Conservation (phyloP, 1,140 invertebrate genomes). For the Camponotus vicinus region DNA sequence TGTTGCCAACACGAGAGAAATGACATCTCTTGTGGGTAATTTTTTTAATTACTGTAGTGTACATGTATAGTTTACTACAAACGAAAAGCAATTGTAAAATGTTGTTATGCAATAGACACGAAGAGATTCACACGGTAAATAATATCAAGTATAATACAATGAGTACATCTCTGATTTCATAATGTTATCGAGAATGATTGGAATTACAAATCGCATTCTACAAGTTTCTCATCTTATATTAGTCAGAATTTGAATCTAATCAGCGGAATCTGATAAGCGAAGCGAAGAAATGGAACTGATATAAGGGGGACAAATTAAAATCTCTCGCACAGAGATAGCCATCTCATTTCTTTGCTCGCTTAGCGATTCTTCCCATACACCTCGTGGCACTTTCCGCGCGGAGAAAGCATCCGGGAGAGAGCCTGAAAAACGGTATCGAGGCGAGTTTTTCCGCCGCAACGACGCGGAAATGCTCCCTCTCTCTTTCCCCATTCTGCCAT, state of each 20-base stretch:
- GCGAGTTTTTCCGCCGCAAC: constrained; percentile 9
- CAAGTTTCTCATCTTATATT: background rate
- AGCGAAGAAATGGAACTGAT: background rate
- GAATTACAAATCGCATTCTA: background rate
- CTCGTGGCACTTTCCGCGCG: constrained; percentile 14
- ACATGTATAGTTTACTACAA: too few relatives aligned
- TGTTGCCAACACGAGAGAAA: too few relatives aligned
- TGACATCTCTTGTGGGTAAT: too few relatives aligned
- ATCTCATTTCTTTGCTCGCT: background rate
- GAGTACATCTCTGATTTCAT: background rate
- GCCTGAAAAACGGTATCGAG: background rate
- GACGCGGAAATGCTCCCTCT: background rate
- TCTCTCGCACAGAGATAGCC: background rate
- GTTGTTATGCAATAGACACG: background rate
- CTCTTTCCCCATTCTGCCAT: background rate
- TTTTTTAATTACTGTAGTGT: too few relatives aligned
- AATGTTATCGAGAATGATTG: background rate
- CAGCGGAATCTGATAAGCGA: background rate
- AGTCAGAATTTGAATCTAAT: background rate
- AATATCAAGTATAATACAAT: too few relatives aligned
- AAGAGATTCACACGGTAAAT: too few relatives aligned
- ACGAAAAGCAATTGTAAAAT: too few relatives aligned
- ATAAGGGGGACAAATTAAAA: background rate
- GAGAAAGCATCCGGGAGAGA: background rate
- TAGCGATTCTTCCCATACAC: background rate